Evolutionary conservation across 2,797 vertebrate genomes (phyloP).

Genomic region (Sebastolobus alascanus): DNA sequence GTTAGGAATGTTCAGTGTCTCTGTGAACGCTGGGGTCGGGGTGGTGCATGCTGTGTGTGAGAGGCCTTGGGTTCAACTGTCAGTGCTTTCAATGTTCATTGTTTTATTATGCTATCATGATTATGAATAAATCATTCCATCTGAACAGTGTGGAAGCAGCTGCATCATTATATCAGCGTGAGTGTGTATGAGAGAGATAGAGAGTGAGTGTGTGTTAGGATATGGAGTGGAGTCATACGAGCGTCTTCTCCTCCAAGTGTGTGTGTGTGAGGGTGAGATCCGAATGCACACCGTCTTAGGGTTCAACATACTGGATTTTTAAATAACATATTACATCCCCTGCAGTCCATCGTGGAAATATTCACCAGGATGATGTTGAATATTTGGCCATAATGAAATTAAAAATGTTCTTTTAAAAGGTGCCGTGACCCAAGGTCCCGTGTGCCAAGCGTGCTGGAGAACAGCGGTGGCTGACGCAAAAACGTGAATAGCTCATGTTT

Average conservation of each 20-base stretch:
- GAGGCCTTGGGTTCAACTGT: conserved; percentile 86
- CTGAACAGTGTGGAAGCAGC: conserved; percentile 70
- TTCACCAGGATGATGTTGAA: neutral
- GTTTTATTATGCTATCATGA: conserved; percentile 88
- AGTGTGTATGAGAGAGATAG: neutral
- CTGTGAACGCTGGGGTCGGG: conserved; percentile 69
- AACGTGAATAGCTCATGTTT: too few species aligned
- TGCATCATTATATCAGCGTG: conserved; percentile 43
- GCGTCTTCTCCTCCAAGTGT: neutral
- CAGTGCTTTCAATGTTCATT: conserved; percentile 88
- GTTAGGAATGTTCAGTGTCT: conserved; percentile 64
- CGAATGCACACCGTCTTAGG: neutral
- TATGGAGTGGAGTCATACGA: neutral
- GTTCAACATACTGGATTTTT: neutral
- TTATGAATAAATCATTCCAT: conserved; percentile 91
- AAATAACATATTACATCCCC: neutral
- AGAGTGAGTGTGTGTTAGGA: neutral
- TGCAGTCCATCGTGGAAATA: neutral
- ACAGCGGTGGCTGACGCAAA: too few species aligned
- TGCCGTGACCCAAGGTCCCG: too few species aligned
- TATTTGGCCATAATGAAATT: neutral
- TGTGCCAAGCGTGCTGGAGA: too few species aligned
- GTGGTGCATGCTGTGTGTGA: conserved; percentile 82
- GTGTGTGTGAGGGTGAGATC: neutral
- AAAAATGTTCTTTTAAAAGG: neutral